A percentile compares a stretch with the other conserved stretches of the same genome.
Evolutionary conservation across 2,113 vertebrate species (phyloP).

Genomic region (Morone saxatilis): DNA sequence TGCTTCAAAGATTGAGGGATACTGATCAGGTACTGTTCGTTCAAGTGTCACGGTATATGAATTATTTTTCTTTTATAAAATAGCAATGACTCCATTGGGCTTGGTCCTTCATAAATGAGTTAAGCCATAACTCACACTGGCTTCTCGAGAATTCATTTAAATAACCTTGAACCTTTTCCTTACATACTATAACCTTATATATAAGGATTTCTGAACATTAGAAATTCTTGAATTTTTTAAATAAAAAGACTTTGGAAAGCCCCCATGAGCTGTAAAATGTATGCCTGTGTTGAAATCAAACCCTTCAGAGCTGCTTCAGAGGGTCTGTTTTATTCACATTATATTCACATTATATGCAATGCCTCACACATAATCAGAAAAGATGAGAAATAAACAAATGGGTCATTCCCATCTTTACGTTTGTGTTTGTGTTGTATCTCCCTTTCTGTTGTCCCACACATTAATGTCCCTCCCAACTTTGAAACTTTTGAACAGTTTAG

Average conservation of each 20-base stretch:
- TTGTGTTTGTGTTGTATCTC: neutral
- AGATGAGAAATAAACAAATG: conserved; percentile 29
- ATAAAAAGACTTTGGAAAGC: conserved; percentile 5
- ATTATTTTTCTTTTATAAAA: conserved; percentile 33
- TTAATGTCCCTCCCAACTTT: neutral
- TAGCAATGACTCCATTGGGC: neutral
- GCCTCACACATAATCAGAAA: conserved; percentile 4
- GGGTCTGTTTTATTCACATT: conserved; percentile 21
- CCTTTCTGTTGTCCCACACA: neutral
- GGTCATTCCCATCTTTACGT: neutral
- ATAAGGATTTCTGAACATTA: neutral
- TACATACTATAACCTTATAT: neutral
- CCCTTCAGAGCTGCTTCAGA: neutral
- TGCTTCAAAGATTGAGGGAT: conserved; percentile 2
- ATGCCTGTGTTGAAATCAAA: conserved; percentile 16
- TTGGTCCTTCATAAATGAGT: neutral
- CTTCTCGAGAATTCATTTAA: neutral
- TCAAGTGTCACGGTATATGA: neutral
- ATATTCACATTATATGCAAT: neutral
- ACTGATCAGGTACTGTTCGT: conserved; percentile 7
- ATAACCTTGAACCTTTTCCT: neutral
- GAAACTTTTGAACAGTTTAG: neutral
- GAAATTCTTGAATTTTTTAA: neutral
- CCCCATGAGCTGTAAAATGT: conserved; percentile 16
- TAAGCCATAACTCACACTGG: neutral